These are phyloP conservation scores for Scophthalmus maximus DNA, from an alignment of 2,113 vertebrate species.

Conservation along the genomic window DNA sequence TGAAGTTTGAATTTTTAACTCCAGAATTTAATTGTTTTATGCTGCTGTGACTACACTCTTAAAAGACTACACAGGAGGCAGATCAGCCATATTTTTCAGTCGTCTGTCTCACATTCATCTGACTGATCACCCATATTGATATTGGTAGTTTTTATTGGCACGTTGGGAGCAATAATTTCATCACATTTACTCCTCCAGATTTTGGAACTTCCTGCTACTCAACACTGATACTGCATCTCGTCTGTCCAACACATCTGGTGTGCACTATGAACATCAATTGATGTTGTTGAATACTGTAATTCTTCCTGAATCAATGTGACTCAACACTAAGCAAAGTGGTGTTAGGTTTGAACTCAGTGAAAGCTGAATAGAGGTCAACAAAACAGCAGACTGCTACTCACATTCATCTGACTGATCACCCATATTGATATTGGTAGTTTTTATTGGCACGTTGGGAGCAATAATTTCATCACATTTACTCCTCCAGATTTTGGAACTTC, in stretches of 20 bases:
- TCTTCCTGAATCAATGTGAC: not conserved
- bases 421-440: no score
- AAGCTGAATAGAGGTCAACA: slow-evolving; percentile 2
- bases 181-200: not conserved
- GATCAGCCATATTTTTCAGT: no score
- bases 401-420: no score
- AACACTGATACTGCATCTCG: not conserved
- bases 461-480: not conserved
- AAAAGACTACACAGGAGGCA: no score
- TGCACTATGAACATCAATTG: not conserved
- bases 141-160: no score
- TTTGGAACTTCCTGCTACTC: not conserved
- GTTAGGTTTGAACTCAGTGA: not conserved
- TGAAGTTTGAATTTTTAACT: not conserved
- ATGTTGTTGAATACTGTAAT: not conserved
- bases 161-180: no score
- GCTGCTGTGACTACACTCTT: no score
- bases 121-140: not conserved
- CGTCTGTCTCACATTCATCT: not conserved
- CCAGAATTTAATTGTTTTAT: no score
- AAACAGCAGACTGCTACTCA: slow-evolving; percentile 27
- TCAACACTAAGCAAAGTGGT: not conserved
- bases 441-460: no score
- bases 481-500: not conserved
- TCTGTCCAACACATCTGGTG: not conserved